phyloP scores from a whole-genome alignment of 1,140 invertebrate species.

The Cotesia vestalis region DNA sequence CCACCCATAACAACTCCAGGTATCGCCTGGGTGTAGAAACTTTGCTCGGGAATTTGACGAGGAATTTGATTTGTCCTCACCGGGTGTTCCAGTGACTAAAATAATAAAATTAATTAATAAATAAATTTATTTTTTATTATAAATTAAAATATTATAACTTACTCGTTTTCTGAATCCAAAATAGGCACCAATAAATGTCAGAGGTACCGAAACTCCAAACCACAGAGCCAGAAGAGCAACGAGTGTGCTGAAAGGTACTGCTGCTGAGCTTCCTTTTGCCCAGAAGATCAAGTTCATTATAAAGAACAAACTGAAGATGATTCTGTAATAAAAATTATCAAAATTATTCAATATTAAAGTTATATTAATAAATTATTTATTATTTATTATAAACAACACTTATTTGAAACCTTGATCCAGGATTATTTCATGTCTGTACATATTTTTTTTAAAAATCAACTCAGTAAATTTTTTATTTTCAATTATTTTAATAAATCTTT shows the following conservation, averaged over 20 bases:
- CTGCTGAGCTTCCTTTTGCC: constrained; percentile 93
- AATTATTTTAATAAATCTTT: too few relatives aligned
- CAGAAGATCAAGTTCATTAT: constrained; percentile 96
- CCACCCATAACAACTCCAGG: constrained; percentile 97
- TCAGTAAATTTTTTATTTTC: too few relatives aligned
- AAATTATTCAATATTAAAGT: constrained; percentile 14
- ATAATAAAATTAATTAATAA: constrained; percentile 40
- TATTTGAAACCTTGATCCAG: too few relatives aligned
- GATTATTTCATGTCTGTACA: too few relatives aligned
- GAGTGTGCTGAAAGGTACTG: constrained; percentile 97
- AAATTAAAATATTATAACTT: constrained; percentile 50
- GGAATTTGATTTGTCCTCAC: constrained; percentile 99
- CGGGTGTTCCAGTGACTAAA: constrained; percentile 91
- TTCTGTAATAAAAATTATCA: constrained; percentile 68
- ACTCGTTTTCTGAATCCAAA: constrained; percentile 97
- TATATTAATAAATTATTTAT: constrained; percentile 13
- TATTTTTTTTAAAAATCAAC: too few relatives aligned
- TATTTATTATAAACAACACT: neutral
- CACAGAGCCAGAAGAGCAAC: constrained; percentile 94
- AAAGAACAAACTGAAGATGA: constrained; percentile 96
- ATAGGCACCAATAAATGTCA: constrained; percentile 97
- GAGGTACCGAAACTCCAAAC: constrained; percentile 97
- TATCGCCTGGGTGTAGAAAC: constrained; percentile 93
- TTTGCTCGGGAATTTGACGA: constrained; percentile 96
- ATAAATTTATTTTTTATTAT: neutral